Evolutionary conservation across 2,797 vertebrate species (phyloP).

Genomic region (Aldrovandia affinis): DNA sequence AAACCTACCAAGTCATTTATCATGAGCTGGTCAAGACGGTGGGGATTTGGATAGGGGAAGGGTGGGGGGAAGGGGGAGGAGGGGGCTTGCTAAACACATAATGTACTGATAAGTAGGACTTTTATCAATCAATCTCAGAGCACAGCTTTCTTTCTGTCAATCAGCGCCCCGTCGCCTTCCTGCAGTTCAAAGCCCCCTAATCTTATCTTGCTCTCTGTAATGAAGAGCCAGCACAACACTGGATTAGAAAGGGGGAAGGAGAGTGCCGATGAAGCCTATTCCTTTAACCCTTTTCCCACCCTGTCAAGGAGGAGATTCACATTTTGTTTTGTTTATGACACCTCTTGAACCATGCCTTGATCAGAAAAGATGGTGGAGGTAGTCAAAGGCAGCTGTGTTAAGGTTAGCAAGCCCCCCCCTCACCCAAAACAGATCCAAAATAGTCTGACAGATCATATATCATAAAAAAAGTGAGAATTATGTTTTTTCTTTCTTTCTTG

Average conservation of each 20-base stretch:
- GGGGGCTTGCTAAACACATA: constrained; percentile 43
- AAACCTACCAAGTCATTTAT: constrained; percentile 64
- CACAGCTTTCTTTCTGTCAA: constrained; percentile 35
- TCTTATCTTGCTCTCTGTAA: constrained; percentile 27
- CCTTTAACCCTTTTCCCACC: constrained; percentile 26
- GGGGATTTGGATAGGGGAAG: constrained; percentile 22
- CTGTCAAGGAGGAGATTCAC: background rate
- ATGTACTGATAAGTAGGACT: constrained; percentile 52
- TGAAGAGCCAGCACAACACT: background rate
- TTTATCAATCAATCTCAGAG: constrained; percentile 39
- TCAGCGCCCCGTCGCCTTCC: constrained; percentile 8
- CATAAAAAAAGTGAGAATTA: background rate
- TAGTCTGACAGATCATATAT: background rate
- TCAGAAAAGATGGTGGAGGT: background rate
- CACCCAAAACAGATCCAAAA: background rate
- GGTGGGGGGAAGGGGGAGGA: no score
- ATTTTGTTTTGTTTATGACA: background rate
- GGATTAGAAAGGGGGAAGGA: constrained; percentile 22
- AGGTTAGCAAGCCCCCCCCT: no score
- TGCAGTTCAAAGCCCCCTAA: constrained; percentile 33
- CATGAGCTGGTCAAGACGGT: constrained; percentile 51
- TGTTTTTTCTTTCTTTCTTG: background rate
- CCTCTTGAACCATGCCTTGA: background rate
- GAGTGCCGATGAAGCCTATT: background rate
- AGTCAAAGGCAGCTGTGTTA: background rate